A percentile compares a stretch with the other conserved stretches of the same genome.
These are phyloP conservation scores for Limnothrissa miodon DNA, from an alignment of 2,113 vertebrate species.

Conservation along the genomic window DNA sequence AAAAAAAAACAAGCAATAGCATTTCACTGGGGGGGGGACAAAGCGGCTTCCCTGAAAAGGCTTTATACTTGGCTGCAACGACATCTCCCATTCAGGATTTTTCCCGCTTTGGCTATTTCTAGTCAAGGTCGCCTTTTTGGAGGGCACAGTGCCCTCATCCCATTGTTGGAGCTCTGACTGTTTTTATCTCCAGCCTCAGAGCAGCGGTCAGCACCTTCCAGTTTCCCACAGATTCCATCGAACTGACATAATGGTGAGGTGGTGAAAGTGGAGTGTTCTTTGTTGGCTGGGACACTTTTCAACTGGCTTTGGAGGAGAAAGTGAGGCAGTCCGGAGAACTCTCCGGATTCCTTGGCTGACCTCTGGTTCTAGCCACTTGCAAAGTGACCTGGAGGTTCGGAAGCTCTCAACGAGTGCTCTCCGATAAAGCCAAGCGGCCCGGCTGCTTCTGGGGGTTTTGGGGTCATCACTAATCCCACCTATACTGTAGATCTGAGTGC, in stretches of 20 bases:
- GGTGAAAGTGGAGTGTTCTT: conserved; percentile 60
- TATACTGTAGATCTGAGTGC: background rate
- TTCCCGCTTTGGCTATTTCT: conserved; percentile 33
- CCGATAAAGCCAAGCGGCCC: background rate
- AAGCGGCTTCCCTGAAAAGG: background rate
- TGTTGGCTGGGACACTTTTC: conserved; percentile 58
- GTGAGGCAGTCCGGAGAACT: conserved; percentile 57
- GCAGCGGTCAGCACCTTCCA: conserved; percentile 48
- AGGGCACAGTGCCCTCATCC: conserved; percentile 60
- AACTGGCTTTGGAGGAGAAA: conserved; percentile 50
- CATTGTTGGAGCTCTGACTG: conserved; percentile 54
- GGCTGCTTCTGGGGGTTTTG: background rate
- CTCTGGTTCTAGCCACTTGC: conserved; percentile 48
- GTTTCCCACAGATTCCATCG: conserved; percentile 67
- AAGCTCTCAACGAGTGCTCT: background rate
- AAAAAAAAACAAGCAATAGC: background rate
- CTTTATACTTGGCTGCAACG: background rate
- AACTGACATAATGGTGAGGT: conserved; percentile 63
- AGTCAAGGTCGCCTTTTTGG: conserved; percentile 50
- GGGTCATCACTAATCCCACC: background rate
- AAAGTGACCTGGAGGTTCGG: conserved; percentile 24
- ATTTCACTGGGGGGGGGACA: background rate
- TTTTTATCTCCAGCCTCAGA: conserved; percentile 49
- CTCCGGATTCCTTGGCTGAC: conserved; percentile 50
- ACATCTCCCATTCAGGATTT: background rate